A percentile compares a stretch with the other conserved stretches of the same genome.
Conservation (phyloP, 35 echinoderm and acorn worm species). For the Eucidaris tribuloides region DNA sequence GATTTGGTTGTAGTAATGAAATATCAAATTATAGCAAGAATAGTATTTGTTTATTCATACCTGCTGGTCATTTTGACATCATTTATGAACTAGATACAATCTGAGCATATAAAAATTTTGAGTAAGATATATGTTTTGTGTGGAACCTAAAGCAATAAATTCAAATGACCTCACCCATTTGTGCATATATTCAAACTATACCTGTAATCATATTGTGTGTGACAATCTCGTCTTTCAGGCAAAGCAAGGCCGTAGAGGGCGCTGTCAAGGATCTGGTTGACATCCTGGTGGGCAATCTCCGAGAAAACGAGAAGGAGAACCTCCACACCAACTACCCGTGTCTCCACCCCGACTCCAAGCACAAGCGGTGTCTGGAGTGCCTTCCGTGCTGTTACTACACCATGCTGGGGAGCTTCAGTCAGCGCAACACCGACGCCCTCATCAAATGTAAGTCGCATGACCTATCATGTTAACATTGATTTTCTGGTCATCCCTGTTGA, state of each 20-base stretch:
- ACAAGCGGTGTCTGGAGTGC: conserved; percentile 96
- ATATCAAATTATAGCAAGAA: too few species aligned
- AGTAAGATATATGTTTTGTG: too few species aligned
- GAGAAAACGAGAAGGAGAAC: conserved; percentile 60
- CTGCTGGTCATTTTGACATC: too few species aligned
- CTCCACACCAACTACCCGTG: conserved; percentile 85
- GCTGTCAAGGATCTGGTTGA: conserved; percentile 83
- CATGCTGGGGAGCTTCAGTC: conserved; percentile 93
- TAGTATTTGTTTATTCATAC: too few species aligned
- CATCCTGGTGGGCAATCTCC: conserved; percentile 68
- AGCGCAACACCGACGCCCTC: conserved; percentile 94
- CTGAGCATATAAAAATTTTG: too few species aligned
- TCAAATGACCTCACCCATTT: too few species aligned
- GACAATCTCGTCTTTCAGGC: too few species aligned
- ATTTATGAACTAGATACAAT: too few species aligned
- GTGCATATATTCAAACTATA: too few species aligned
- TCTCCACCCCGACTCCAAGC: conserved; percentile 89
- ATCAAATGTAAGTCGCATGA: conserved; percentile 87
- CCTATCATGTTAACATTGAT: not conserved
- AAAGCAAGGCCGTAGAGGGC: conserved; percentile 92
- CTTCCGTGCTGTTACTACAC: conserved; percentile 87
- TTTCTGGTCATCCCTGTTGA: not conserved
- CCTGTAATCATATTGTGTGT: too few species aligned
- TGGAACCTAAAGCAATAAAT: too few species aligned
- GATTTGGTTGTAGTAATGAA: too few species aligned